phyloP scores from a whole-genome alignment of 2,888 invertebrate species.

The Philereme vetulata region DNA sequence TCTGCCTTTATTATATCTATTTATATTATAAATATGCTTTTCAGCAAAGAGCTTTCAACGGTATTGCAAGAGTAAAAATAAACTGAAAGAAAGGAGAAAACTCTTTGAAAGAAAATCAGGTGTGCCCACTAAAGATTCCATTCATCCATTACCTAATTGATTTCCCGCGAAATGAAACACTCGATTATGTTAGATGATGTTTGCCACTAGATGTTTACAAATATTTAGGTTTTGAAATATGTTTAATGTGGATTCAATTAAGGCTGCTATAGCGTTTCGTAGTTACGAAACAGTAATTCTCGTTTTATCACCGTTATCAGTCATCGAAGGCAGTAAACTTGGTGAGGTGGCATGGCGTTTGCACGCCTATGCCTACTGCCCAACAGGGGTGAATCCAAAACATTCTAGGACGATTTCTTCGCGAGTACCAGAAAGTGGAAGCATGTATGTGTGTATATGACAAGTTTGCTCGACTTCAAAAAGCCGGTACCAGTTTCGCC shows the following conservation, averaged over 20 bases:
- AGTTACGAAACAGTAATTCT: constrained; percentile 40
- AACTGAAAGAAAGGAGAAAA: not conserved
- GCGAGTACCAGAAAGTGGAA: too few relatives aligned
- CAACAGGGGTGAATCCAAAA: too few relatives aligned
- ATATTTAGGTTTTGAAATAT: constrained; percentile 14
- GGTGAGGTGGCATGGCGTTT: constrained; percentile 12
- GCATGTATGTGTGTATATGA: too few relatives aligned
- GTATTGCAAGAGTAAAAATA: not conserved
- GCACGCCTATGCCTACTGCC: constrained; percentile 5
- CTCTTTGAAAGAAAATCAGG: not conserved
- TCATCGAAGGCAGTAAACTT: constrained; percentile 40
- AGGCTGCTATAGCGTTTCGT: constrained; percentile 29
- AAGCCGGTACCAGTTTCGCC: too few relatives aligned
- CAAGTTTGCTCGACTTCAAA: too few relatives aligned
- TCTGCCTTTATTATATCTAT: too few relatives aligned
- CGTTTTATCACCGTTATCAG: constrained; percentile 42
- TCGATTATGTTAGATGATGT: not conserved
- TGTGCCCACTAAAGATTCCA: not conserved
- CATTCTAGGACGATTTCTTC: too few relatives aligned
- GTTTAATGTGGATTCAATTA: constrained; percentile 24
- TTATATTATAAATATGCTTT: too few relatives aligned
- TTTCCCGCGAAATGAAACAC: not conserved
- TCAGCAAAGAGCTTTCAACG: too few relatives aligned
- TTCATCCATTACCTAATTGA: not conserved
- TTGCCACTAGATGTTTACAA: constrained; percentile 11